Percentiles rank a stretch among this genome's conserved stretches.
phyloP scores from a whole-genome alignment of 2,888 invertebrate species.

The Norana najaformis region DNA sequence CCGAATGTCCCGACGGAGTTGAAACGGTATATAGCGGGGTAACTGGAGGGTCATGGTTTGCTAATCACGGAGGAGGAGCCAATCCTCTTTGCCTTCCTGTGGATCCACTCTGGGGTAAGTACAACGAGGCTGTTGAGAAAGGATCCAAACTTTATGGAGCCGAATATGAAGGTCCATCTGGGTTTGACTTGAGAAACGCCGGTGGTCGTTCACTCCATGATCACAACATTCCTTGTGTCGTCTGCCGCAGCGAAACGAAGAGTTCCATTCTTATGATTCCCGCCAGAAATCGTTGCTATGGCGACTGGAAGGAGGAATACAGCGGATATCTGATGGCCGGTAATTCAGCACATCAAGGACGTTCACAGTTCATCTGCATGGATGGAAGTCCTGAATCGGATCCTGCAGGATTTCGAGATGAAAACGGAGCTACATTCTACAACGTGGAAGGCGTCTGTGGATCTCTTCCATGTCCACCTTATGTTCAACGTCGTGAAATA shows the following conservation, averaged over 20 bases:
- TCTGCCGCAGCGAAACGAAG: constrained; percentile 31
- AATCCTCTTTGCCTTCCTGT: constrained; percentile 41
- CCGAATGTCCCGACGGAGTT: neutral
- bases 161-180: constrained; percentile 34
- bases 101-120: constrained; percentile 34
- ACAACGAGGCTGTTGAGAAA: neutral
- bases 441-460: constrained; percentile 44
- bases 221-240: constrained; percentile 45
- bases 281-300: constrained; percentile 15
- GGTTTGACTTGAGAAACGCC: constrained; percentile 1
- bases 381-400: constrained; percentile 43
- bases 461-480: constrained; percentile 47
- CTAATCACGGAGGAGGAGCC: constrained; percentile 33
- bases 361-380: constrained; percentile 38
- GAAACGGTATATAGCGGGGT: neutral
- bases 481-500: constrained; percentile 42
- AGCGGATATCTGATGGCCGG: constrained; percentile 41
- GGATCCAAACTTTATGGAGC: constrained; percentile 36
- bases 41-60: constrained; percentile 18
- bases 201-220: constrained; percentile 21
- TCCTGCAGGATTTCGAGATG: constrained; percentile 36
- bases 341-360: constrained; percentile 22
- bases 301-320: neutral
- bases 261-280: neutral
- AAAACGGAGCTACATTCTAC: constrained; percentile 33